Percentiles rank a stretch among this genome's conserved stretches.
Conservation (phyloP, 2,888 invertebrate species). For the Lingula anatina region DNA sequence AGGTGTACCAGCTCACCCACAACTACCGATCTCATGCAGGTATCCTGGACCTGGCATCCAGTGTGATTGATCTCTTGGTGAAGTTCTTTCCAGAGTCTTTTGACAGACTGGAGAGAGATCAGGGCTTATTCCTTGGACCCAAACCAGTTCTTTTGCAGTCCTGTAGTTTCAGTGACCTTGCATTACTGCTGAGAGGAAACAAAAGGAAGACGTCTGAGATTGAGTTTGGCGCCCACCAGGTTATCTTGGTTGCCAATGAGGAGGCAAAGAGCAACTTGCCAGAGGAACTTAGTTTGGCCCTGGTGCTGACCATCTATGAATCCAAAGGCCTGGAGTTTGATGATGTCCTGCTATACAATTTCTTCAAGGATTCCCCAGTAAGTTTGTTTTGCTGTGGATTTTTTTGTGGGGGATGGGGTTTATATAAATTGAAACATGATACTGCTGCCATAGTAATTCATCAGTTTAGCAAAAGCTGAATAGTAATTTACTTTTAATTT, state of each 20-base stretch:
- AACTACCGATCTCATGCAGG: constrained; percentile 44
- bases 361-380: constrained; percentile 43
- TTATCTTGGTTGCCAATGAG: constrained; percentile 35
- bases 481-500: too few species aligned
- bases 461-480: too few species aligned
- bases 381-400: too few species aligned
- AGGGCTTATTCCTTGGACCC: constrained; percentile 38
- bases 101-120: constrained; percentile 35
- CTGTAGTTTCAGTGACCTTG: constrained; percentile 22
- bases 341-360: constrained; percentile 43
- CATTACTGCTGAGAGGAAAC: constrained; percentile 12
- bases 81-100: constrained; percentile 38
- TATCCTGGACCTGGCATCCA: constrained; percentile 34
- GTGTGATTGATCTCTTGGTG: constrained; percentile 31
- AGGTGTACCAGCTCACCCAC: constrained; percentile 32
- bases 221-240: constrained; percentile 45
- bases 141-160: constrained; percentile 31
- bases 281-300: constrained; percentile 29
- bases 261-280: constrained; percentile 30
- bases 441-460: too few species aligned
- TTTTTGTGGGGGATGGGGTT: too few species aligned
- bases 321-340: constrained; percentile 45
- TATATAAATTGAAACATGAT: too few species aligned
- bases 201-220: constrained; percentile 36
- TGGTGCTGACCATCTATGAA: constrained; percentile 42